phyloP scores from a whole-genome alignment of 2,888 invertebrate genomes.

The Schrankia costaestrigalis region DNA sequence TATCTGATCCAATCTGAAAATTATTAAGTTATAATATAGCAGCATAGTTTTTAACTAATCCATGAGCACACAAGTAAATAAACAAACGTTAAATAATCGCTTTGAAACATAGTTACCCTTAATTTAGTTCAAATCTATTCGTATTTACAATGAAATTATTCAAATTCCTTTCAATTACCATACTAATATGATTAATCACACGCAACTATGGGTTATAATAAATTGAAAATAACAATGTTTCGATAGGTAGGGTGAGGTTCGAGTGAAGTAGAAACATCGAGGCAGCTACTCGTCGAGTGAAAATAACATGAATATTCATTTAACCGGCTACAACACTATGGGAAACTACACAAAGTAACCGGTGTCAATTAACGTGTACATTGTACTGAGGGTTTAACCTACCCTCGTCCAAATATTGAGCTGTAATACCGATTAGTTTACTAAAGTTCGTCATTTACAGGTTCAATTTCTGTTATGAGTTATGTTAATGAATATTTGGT shows the following conservation, averaged over 20 bases:
- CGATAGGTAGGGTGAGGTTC: constrained; percentile 11
- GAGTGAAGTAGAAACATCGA: not conserved
- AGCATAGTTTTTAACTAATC: too few species aligned
- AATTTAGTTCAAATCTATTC: too few species aligned
- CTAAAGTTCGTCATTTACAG: too few species aligned
- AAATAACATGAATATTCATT: constrained; percentile 39
- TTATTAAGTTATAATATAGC: too few species aligned
- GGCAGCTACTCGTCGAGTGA: constrained; percentile 4
- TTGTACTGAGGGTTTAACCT: constrained; percentile 9
- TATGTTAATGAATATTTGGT: too few species aligned
- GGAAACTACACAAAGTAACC: constrained; percentile 33
- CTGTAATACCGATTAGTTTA: constrained; percentile 4
- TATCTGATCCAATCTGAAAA: too few species aligned
- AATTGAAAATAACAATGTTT: constrained; percentile 33
- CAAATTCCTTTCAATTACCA: constrained; percentile 15
- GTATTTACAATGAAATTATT: constrained; percentile 18
- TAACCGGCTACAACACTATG: constrained; percentile 14
- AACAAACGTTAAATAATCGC: too few species aligned
- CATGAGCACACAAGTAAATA: too few species aligned
- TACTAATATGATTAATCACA: constrained; percentile 19
- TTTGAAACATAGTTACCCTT: too few species aligned
- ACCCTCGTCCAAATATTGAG: constrained; percentile 12
- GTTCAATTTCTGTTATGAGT: too few species aligned
- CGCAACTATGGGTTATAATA: constrained; percentile 18
- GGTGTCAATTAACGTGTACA: constrained; percentile 39